These are phyloP conservation scores for Ahaetulla prasina DNA, from an alignment of 2,113 vertebrate genomes.

Conservation along the genomic window DNA sequence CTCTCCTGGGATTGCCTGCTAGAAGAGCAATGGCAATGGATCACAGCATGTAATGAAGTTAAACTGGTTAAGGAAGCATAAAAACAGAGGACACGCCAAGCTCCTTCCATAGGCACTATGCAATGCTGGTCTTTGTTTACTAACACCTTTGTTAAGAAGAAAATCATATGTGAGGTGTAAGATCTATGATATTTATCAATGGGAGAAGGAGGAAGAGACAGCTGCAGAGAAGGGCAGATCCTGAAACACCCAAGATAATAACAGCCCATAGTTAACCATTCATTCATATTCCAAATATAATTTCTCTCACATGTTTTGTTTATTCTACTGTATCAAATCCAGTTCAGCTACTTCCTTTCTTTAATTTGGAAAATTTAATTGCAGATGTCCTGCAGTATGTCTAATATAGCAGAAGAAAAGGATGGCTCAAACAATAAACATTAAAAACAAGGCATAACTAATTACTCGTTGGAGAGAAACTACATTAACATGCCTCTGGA, in stretches of 20 bases:
- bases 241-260: background rate
- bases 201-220: background rate
- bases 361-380: background rate
- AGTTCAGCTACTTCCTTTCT: background rate
- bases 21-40: background rate
- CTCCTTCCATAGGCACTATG: background rate
- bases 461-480: background rate
- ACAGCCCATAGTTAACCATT: background rate
- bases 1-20: background rate
- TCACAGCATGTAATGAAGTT: background rate
- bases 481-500: background rate
- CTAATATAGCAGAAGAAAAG: slow-evolving; percentile 15
- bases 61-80: background rate
- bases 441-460: background rate
- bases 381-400: background rate
- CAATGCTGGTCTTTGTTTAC: background rate
- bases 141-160: background rate
- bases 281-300: background rate
- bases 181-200: background rate
- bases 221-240: background rate
- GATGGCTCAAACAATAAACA: background rate
- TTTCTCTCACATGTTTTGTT: background rate
- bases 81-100: background rate
- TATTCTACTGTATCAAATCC: background rate
- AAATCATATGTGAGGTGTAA: background rate